Base-by-base conservation (phyloP, 2,113 vertebrate genomes). In the Sula dactylatra region DNA sequence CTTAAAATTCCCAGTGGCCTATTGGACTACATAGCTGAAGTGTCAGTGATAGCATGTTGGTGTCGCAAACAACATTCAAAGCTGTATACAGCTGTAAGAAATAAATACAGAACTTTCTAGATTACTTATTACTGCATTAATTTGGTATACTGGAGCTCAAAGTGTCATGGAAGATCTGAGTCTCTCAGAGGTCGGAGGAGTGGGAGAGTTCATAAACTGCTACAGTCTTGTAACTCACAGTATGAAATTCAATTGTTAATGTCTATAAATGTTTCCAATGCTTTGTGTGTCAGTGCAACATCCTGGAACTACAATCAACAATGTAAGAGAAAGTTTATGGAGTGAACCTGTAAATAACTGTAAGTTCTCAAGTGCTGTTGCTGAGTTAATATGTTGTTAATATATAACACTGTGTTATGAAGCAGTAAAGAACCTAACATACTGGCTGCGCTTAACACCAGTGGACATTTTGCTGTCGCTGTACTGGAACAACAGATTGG, bases 311-410 rank as follows among this genome's bases (percentile, higher is more conserved):
- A 32, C 61, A 88, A 54, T 79, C 82, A 86, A 29, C 77, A 89
- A 11, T 71, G 42, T 58, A 87, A 87, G 67, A 83, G 72, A 82
- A 90, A 85, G 91, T 90, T 62, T 74, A 80, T 82, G 81, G 56
- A 69, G 32, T 22, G 12, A 79, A 69, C 25, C 44, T 95, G 80
- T 97, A 92, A 94, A 94, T 94, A 96, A 81, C 54, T 65, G 16
- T 87, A 64, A 92, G 40, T 93, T 92, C 72, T 92, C 42, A 45
- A 95, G 66, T 54, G 42, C 27, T 74, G 56, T 54, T 86, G 47
- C 83, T 92, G 85, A 92, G 49, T 90, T 82, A 91, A 72, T 91
- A 77, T 80, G 44, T 87, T 77, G 36, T 83, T 88, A 77, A 86
- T 94, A 27, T 67, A 82, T 59, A 81, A 74, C 49, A 52, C 59